phyloP scores from a whole-genome alignment of 1,140 invertebrate species.

The Hirudo medicinalis region DNA sequence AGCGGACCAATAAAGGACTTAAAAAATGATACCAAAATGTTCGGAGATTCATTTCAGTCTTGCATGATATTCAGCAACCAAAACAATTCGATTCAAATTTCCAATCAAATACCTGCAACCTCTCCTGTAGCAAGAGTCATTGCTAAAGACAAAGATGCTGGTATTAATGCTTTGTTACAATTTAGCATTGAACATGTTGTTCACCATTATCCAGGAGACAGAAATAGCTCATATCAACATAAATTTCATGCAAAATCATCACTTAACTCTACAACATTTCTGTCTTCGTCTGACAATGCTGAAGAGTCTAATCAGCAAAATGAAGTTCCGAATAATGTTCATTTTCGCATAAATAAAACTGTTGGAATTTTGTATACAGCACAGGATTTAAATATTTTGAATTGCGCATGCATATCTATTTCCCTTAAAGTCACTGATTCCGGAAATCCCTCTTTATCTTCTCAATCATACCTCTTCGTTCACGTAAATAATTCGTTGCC shows the following conservation, averaged over 20 bases:
- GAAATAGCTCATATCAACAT: not conserved
- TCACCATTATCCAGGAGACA: not conserved
- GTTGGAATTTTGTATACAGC: not conserved
- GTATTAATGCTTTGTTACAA: constrained; percentile 3
- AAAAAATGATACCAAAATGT: too few species aligned
- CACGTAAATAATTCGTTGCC: constrained; percentile 15
- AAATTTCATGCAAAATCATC: not conserved
- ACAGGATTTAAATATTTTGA: not conserved
- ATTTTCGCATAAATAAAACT: not conserved
- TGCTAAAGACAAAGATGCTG: not conserved
- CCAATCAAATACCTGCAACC: not conserved
- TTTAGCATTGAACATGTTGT: not conserved
- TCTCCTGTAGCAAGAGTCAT: not conserved
- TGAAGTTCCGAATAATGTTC: not conserved
- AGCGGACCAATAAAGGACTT: too few species aligned
- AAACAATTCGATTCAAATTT: constrained; percentile 5
- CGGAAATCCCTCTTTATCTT: not conserved
- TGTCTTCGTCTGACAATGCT: not conserved
- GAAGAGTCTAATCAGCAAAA: not conserved
- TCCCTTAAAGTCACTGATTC: not conserved
- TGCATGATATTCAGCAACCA: not conserved
- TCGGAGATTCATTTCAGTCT: too few species aligned
- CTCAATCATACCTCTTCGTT: not conserved
- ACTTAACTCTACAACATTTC: not conserved
- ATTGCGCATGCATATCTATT: not conserved